Percentiles rank a stretch among this genome's conserved stretches.
phyloP scores from a whole-genome alignment of 2,797 vertebrate genomes.

The Betta splendens region DNA sequence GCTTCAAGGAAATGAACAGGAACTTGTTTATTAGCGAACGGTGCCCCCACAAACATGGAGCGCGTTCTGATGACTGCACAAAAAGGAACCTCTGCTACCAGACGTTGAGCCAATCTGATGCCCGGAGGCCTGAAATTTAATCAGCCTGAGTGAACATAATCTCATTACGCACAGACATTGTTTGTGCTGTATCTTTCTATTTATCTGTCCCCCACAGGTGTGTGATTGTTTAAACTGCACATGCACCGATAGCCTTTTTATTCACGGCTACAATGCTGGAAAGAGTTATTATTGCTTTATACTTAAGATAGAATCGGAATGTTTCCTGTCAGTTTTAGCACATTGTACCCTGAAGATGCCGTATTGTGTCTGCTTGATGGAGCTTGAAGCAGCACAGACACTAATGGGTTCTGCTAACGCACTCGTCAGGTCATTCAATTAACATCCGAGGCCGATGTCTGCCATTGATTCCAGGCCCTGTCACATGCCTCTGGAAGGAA shows the following conservation, averaged over 20 bases:
- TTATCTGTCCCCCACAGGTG: constrained; percentile 54
- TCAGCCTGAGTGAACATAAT: constrained; percentile 48
- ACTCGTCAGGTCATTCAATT: constrained; percentile 71
- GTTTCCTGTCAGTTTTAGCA: constrained; percentile 36
- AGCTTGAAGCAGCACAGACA: constrained; percentile 43
- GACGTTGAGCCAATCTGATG: constrained; percentile 35
- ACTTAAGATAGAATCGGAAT: constrained; percentile 39
- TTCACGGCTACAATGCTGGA: constrained; percentile 22
- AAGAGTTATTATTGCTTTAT: constrained; percentile 22
- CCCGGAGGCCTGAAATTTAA: constrained; percentile 51
- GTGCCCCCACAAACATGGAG: constrained; percentile 14
- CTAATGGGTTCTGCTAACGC: constrained; percentile 52
- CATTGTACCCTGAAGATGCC: constrained; percentile 34
- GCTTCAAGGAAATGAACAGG: constrained; percentile 49
- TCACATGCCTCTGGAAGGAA: not conserved
- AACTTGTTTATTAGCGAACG: constrained; percentile 38
- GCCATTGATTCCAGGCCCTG: constrained; percentile 45
- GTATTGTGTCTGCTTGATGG: constrained; percentile 26
- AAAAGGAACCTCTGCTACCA: constrained; percentile 11
- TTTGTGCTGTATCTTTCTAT: constrained; percentile 49
- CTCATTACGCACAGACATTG: constrained; percentile 52
- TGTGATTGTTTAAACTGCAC: constrained; percentile 23
- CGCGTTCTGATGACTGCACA: constrained; percentile 16
- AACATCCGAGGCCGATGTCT: constrained; percentile 57
- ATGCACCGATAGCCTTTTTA: constrained; percentile 22